phyloP scores from a whole-genome alignment of 2,797 vertebrate species.

The Notolepis coatsorum region DNA sequence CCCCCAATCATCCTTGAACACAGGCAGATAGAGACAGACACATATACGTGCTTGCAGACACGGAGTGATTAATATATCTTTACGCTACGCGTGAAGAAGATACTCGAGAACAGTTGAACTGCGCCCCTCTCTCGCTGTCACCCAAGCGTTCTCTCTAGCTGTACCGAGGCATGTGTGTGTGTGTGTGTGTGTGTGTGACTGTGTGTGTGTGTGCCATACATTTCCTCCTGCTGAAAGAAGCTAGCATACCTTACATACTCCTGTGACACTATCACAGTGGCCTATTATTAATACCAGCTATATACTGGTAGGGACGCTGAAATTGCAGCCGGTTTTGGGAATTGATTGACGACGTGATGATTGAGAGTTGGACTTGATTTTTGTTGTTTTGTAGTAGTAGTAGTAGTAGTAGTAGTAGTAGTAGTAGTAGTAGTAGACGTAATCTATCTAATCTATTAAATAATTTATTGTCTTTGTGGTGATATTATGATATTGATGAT shows the following conservation, averaged over 20 bases:
- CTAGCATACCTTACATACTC: slow-evolving; percentile 4
- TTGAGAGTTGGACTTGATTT: background rate
- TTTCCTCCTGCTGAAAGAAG: slow-evolving; percentile 1
- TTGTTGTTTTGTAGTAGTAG: background rate
- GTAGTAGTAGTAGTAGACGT: too few relatives aligned
- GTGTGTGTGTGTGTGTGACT: slow-evolving; percentile 26
- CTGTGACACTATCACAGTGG: background rate
- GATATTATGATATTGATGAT: too few relatives aligned
- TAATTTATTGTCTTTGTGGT: too few relatives aligned
- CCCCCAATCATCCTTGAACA: background rate
- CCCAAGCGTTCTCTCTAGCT: slow-evolving; percentile 3
- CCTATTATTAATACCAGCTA: background rate
- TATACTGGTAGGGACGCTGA: background rate
- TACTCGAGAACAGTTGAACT: slow-evolving; percentile 6
- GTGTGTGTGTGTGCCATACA: slow-evolving; percentile 17
- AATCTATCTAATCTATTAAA: too few relatives aligned
- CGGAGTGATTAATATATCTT: slow-evolving; percentile 28
- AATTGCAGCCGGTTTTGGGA: background rate
- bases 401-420: too few relatives aligned
- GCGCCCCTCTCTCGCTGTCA: slow-evolving; percentile 1
- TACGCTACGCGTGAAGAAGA: background rate
- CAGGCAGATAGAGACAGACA: background rate
- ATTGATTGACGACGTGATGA: slow-evolving; percentile 10
- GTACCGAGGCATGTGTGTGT: slow-evolving; percentile 21
- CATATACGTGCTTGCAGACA: background rate